Conservation (phyloP, 2,113 vertebrate genomes). For the Pterocles burchelli region DNA sequence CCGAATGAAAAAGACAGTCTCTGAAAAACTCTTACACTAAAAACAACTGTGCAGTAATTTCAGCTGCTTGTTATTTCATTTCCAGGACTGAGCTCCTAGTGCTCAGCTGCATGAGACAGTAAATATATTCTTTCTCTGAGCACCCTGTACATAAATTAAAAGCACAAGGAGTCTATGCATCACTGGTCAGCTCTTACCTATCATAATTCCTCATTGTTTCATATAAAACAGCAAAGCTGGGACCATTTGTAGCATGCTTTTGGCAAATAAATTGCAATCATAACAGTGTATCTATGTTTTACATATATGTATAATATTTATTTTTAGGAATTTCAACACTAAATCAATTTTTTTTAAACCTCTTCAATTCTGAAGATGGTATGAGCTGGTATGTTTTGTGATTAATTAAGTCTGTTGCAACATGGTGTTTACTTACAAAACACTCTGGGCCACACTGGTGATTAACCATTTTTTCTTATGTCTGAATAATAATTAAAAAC, state of each 20-base stretch:
- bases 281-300: not conserved
- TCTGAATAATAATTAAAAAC: slow-evolving; percentile 35
- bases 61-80: not conserved
- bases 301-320: not conserved
- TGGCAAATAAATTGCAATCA: not conserved
- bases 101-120: not conserved
- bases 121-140: slow-evolving; percentile 10
- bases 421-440: slow-evolving; percentile 52
- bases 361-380: not conserved
- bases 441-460: slow-evolving; percentile 9
- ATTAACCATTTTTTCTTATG: slow-evolving; percentile 13
- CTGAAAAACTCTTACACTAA: slow-evolving; percentile 3
- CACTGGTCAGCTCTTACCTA: not conserved
- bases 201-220: not conserved
- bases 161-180: not conserved
- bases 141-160: not conserved
- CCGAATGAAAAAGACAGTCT: not conserved
- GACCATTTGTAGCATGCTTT: not conserved
- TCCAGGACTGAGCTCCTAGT: not conserved
- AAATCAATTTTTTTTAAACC: not conserved
- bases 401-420: slow-evolving; percentile 45
- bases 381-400: not conserved
- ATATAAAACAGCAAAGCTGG: not conserved
- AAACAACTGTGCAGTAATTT: not conserved
- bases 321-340: not conserved